Conservation (phyloP, 2,888 invertebrate species). For the Ephialtes manifestator region DNA sequence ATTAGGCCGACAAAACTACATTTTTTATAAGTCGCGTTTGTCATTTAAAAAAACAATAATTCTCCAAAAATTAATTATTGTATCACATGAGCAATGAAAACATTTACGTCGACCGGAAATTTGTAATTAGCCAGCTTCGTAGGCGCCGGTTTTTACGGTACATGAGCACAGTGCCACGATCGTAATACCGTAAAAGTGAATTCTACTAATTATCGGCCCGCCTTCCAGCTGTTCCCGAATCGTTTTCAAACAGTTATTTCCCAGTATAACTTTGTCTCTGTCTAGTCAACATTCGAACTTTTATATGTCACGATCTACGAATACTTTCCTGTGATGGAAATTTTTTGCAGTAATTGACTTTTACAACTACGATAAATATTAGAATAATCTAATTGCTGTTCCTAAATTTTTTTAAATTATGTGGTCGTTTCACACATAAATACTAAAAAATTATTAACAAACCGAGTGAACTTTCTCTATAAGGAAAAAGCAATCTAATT, state of each 20-base stretch:
- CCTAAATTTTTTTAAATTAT: too few relatives aligned
- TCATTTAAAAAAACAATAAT: not conserved
- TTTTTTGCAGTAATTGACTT: too few relatives aligned
- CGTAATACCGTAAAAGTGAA: constrained; percentile 75
- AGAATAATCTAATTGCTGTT: too few relatives aligned
- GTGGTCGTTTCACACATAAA: too few relatives aligned
- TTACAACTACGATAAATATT: too few relatives aligned
- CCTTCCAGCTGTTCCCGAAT: constrained; percentile 74
- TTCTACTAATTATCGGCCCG: constrained; percentile 75
- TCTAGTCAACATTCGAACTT: not conserved
- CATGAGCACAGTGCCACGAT: constrained; percentile 33
- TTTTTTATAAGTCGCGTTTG: not conserved
- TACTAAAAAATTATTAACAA: too few relatives aligned
- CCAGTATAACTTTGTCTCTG: not conserved
- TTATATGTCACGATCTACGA: not conserved
- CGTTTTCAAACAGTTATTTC: constrained; percentile 39
- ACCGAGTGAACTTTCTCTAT: too few relatives aligned
- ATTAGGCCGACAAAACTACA: not conserved
- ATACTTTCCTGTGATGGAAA: not conserved
- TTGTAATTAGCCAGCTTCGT: constrained; percentile 54
- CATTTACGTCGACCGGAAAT: constrained; percentile 50
- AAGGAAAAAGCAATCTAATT: not conserved
- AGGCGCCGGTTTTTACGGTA: constrained; percentile 42
- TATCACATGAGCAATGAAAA: constrained; percentile 48
- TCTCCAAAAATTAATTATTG: constrained; percentile 20